These are phyloP conservation scores for Pangasius macronema DNA, from an alignment of 2,797 vertebrate species.

Conservation along the genomic window DNA sequence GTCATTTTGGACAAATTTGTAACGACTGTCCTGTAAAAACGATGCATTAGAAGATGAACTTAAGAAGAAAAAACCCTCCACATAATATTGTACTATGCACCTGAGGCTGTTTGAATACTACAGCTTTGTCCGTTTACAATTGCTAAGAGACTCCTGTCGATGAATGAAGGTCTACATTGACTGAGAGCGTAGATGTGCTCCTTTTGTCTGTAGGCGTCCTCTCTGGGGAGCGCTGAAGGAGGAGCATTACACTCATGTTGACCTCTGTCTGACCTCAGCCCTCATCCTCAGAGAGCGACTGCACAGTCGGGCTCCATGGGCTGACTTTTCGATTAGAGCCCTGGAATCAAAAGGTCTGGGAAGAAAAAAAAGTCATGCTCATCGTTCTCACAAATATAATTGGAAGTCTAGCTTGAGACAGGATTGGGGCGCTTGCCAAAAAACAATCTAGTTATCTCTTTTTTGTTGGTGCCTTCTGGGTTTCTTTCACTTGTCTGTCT, in stretches of 20 bases:
- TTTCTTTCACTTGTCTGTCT: background rate
- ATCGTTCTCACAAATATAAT: constrained; percentile 39
- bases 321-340: constrained; percentile 32
- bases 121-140: background rate
- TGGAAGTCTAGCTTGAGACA: constrained; percentile 30
- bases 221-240: background rate
- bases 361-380: constrained; percentile 7
- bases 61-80: background rate
- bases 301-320: background rate
- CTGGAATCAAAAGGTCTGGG: constrained; percentile 14
- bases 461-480: constrained; percentile 10
- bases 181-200: background rate
- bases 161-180: background rate
- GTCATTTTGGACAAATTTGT: background rate
- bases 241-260: background rate
- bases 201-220: background rate
- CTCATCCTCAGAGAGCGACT: constrained; percentile 14
- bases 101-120: background rate
- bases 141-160: background rate
- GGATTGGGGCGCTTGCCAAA: background rate
- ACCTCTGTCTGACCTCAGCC: constrained; percentile 32
- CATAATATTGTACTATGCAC: background rate
- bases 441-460: constrained; percentile 21
- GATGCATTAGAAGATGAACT: background rate
- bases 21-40: background rate